A percentile compares a stretch with the other conserved stretches of the same genome.
Conservation (phyloP, 2,888 invertebrate genomes). For the Ferrisia virgata region DNA sequence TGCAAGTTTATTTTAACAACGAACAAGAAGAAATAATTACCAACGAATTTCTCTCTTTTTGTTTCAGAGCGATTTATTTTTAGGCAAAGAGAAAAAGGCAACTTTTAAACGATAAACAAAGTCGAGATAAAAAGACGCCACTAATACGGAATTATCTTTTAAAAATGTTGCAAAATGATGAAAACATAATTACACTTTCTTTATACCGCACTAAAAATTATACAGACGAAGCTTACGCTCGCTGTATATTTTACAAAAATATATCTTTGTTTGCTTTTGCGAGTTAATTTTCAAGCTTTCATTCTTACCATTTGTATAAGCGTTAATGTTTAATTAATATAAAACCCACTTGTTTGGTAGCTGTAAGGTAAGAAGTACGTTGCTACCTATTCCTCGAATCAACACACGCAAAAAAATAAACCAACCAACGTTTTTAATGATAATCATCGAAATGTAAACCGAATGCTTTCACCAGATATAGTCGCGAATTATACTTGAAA, state of each 20-base stretch:
- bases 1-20: neutral
- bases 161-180: neutral
- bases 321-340: constrained; percentile 7
- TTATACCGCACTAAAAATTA: neutral
- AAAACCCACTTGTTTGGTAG: constrained; percentile 1
- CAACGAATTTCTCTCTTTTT: neutral
- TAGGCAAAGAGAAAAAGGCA: neutral
- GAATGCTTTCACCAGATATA: neutral
- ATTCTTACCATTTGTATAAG: neutral
- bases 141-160: constrained; percentile 11
- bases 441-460: neutral
- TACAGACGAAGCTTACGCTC: neutral
- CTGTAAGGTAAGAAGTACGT: neutral
- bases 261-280: neutral
- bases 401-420: neutral
- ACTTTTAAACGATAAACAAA: constrained; percentile 6
- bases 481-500: neutral
- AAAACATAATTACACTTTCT: neutral
- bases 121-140: neutral
- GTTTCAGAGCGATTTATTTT: neutral
- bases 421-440: neutral
- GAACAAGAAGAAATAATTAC: neutral
- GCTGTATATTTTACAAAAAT: neutral
- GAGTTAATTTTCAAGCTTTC: neutral
- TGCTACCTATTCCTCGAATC: neutral